phyloP scores from a whole-genome alignment of 1,140 invertebrate genomes.

The Drosophila tropicalis region DNA sequence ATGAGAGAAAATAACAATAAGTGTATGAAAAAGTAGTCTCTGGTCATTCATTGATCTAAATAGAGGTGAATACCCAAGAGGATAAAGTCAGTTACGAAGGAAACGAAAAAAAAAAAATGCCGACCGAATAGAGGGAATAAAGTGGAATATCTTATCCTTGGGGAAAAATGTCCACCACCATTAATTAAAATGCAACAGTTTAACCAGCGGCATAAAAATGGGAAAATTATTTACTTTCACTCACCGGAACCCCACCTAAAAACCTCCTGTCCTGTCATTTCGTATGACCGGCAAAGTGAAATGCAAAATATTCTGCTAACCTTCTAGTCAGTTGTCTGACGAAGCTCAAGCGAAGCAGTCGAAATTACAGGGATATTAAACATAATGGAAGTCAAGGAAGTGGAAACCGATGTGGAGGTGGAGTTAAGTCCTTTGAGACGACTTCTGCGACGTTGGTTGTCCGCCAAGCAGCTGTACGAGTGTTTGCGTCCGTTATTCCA shows the following conservation, averaged over 20 bases:
- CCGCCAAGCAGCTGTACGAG: slow-evolving; percentile 72
- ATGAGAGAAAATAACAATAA: slow-evolving; percentile 15
- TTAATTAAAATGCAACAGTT: slow-evolving; percentile 77
- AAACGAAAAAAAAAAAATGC: too few species aligned
- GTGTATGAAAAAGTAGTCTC: slow-evolving; percentile 1
- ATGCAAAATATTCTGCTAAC: slow-evolving; percentile 67
- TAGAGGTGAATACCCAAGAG: neutral
- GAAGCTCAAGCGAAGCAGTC: slow-evolving; percentile 56
- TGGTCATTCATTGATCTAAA: slow-evolving; percentile 37
- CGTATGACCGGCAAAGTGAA: slow-evolving; percentile 23
- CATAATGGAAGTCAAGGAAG: slow-evolving; percentile 34
- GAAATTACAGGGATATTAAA: neutral
- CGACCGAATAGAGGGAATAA: slow-evolving; percentile 38
- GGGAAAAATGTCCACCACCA: slow-evolving; percentile 33
- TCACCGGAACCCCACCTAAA: slow-evolving; percentile 41
- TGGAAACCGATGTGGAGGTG: slow-evolving; percentile 41
- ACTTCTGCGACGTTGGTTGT: slow-evolving; percentile 49
- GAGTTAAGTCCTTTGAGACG: slow-evolving; percentile 34
- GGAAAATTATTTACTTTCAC: slow-evolving; percentile 66
- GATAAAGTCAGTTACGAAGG: slow-evolving; percentile 16
- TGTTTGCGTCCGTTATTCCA: slow-evolving; percentile 68
- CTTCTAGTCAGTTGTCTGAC: slow-evolving; percentile 55
- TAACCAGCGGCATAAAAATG: slow-evolving; percentile 66
- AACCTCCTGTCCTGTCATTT: slow-evolving; percentile 20
- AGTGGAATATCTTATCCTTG: slow-evolving; percentile 30